A percentile compares a stretch with the other conserved stretches of the same genome.
Conservation (phyloP, 2,797 vertebrate genomes). For the Sternarchorhynchus goeldii region DNA sequence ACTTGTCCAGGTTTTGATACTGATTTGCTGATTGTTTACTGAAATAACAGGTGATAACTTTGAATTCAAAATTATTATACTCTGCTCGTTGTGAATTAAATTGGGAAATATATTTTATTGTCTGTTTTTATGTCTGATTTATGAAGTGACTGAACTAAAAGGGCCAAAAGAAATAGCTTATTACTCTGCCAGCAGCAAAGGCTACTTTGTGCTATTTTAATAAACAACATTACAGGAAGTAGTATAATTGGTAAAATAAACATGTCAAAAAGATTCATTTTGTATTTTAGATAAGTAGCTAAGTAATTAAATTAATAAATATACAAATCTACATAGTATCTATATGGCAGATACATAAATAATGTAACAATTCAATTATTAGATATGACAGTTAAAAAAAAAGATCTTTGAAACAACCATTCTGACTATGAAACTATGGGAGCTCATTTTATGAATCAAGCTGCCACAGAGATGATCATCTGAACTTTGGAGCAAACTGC, state of each 20-base stretch:
- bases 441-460: conserved; percentile 58
- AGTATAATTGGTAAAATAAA: too few species aligned
- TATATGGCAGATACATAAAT: not conserved
- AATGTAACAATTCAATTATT: not conserved
- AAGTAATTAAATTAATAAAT: too few species aligned
- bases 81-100: too few species aligned
- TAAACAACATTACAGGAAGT: too few species aligned
- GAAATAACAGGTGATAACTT: too few species aligned
- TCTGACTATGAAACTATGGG: conserved; percentile 18
- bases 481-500: conserved; percentile 76
- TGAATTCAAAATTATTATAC: too few species aligned
- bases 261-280: not conserved
- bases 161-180: too few species aligned
- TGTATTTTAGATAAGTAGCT: not conserved
- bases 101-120: too few species aligned
- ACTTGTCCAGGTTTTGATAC: not conserved
- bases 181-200: too few species aligned
- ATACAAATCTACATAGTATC: too few species aligned
- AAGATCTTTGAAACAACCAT: not conserved
- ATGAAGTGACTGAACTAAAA: too few species aligned
- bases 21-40: not conserved
- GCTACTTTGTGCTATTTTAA: not conserved
- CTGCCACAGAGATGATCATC: conserved; percentile 68
- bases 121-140: too few species aligned
- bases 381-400: not conserved